Percentiles rank a stretch among this genome's conserved stretches.
These are phyloP conservation scores for Ypsolopha scabrella DNA, from an alignment of 2,888 invertebrate genomes.

Conservation along the genomic window DNA sequence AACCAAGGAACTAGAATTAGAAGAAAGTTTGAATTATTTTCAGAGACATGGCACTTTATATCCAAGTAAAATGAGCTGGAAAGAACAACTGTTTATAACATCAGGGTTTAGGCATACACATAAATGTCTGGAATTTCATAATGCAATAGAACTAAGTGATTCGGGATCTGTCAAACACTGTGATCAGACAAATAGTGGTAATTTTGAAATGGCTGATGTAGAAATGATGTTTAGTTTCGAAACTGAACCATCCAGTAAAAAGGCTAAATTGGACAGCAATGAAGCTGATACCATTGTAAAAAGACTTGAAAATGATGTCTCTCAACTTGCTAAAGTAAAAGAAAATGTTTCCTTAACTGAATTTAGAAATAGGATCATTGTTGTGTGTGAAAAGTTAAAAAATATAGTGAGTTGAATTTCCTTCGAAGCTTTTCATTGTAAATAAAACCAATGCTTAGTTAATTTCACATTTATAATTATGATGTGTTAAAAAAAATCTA, in stretches of 20 bases:
- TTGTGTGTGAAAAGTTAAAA: slow-evolving; percentile 32
- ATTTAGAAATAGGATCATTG: slow-evolving; percentile 29
- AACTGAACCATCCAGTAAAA: slow-evolving; percentile 40
- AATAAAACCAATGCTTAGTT: slow-evolving; percentile 34
- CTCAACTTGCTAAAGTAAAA: slow-evolving; percentile 26
- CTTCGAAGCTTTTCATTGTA: slow-evolving; percentile 12
- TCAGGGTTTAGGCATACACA: slow-evolving; percentile 22
- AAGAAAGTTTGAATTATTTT: slow-evolving; percentile 20
- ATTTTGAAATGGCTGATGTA: slow-evolving; percentile 45
- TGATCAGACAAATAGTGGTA: slow-evolving; percentile 18
- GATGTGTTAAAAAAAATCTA: slow-evolving; percentile 68
- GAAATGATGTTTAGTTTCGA: slow-evolving; percentile 34
- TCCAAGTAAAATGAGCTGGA: slow-evolving; percentile 10
- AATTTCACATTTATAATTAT: slow-evolving; percentile 69
- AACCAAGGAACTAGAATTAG: slow-evolving; percentile 18
- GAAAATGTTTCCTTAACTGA: slow-evolving; percentile 26
- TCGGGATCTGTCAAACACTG: slow-evolving; percentile 1
- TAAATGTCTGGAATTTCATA: slow-evolving; percentile 25
- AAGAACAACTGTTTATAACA: slow-evolving; percentile 15
- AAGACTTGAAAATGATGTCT: slow-evolving; percentile 33
- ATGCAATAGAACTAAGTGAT: slow-evolving; percentile 7
- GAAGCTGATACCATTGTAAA: slow-evolving; percentile 28
- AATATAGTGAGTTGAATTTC: slow-evolving; percentile 29
- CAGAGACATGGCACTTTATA: slow-evolving; percentile 8
- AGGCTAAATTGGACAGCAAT: slow-evolving; percentile 28